A percentile compares a stretch with the other conserved stretches of the same genome.
These are phyloP conservation scores for Atlantisia rogersi DNA, from an alignment of 2,113 vertebrate species.

Conservation along the genomic window DNA sequence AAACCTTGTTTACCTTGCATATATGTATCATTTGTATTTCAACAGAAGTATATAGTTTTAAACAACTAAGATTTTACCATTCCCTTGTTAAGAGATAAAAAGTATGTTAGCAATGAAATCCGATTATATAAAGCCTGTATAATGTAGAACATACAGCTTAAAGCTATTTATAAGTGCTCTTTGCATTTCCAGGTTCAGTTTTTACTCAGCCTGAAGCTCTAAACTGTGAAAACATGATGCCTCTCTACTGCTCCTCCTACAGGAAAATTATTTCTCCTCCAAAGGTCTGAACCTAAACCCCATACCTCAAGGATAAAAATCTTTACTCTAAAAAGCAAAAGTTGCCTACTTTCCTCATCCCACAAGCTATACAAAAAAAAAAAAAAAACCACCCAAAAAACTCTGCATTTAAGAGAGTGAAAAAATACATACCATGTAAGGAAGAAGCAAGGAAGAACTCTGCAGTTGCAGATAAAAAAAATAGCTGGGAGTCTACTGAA, in stretches of 20 bases:
- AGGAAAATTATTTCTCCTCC: conserved; percentile 1
- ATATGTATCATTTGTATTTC: not conserved
- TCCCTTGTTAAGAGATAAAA: not conserved
- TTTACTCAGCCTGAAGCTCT: conserved; percentile 9
- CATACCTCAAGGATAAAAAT: not conserved
- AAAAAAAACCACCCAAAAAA: not conserved
- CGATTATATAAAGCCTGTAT: not conserved
- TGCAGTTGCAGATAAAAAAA: not conserved
- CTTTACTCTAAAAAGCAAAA: not conserved
- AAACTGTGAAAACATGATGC: not conserved
- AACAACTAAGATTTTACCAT: not conserved
- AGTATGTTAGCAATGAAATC: not conserved
- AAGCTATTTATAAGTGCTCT: conserved; percentile 32
- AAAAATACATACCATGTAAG: accelerated
- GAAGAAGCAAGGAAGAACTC: not conserved
- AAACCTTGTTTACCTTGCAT: not conserved
- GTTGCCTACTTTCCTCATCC: not conserved
- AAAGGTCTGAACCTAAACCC: not conserved
- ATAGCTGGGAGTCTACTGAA: not conserved
- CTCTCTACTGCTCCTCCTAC: conserved; percentile 38
- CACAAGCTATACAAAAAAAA: not conserved
- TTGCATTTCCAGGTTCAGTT: not conserved
- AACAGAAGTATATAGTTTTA: not conserved
- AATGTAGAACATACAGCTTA: conserved; percentile 39
- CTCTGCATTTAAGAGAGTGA: not conserved